These are phyloP conservation scores for Monodelphis domestica DNA, from an alignment of 2,797 vertebrate genomes.

Conservation along the genomic window DNA sequence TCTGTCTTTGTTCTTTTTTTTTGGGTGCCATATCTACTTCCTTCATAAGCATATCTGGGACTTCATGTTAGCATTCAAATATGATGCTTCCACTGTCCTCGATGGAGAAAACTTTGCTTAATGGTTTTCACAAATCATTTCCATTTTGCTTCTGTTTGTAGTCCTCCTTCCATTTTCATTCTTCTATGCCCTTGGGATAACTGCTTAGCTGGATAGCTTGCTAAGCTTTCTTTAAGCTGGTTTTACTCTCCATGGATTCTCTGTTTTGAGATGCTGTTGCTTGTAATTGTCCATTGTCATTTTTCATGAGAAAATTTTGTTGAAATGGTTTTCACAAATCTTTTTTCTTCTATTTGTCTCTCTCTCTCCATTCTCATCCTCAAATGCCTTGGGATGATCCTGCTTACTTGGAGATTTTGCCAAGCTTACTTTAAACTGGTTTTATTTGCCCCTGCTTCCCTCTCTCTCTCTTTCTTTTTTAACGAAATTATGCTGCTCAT, in stretches of 20 bases:
- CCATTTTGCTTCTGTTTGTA: not conserved
- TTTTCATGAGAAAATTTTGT: not conserved
- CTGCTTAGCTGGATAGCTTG: not conserved
- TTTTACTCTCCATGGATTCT: not conserved
- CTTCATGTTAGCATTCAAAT: not conserved
- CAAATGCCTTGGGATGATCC: not conserved
- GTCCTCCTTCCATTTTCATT: not conserved
- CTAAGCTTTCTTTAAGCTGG: not conserved
- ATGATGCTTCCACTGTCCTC: not conserved
- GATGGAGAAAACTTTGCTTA: not conserved
- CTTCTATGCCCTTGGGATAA: not conserved
- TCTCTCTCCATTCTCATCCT: not conserved
- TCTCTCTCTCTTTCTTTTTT: not conserved
- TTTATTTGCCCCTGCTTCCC: not conserved
- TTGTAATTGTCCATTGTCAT: not conserved
- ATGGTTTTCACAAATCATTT: not conserved
- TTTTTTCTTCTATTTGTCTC: not conserved
- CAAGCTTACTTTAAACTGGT: not conserved
- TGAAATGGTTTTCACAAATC: not conserved
- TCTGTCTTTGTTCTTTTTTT: not conserved
- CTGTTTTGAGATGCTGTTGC: not conserved
- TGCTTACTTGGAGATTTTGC: not conserved
- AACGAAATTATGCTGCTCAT: not conserved
- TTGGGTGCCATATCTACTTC: not conserved
- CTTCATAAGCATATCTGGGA: not conserved